These are phyloP conservation scores for Drosophila oshimai DNA, from an alignment of 1,140 invertebrate species.

Conservation along the genomic window DNA sequence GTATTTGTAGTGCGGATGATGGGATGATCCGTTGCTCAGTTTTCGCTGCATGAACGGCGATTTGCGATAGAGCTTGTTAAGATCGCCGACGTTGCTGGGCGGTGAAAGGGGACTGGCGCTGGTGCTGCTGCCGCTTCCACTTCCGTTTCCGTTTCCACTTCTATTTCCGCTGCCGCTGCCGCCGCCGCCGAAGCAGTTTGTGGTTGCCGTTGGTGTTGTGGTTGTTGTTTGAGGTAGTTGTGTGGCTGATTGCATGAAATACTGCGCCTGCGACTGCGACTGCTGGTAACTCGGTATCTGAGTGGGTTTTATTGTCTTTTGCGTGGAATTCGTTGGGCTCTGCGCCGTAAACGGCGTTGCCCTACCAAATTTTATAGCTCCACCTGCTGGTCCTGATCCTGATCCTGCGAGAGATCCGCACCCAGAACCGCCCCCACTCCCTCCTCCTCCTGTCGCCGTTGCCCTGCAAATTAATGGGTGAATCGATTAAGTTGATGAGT, in stretches of 20 bases:
- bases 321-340: conserved; percentile 33
- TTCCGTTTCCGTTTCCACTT: conserved; percentile 15
- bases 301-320: conserved; percentile 70
- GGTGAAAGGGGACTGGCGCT: conserved; percentile 33
- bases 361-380: conserved; percentile 36
- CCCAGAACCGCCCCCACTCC: background rate
- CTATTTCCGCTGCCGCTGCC: conserved; percentile 16
- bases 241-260: conserved; percentile 75
- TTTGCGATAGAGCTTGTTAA: conserved; percentile 72
- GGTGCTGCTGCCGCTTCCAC: conserved; percentile 12
- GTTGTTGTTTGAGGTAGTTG: conserved; percentile 77
- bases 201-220: conserved; percentile 26
- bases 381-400: conserved; percentile 5
- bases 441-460: conserved; percentile 13
- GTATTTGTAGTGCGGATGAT: conserved; percentile 46
- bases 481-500: background rate
- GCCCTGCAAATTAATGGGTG: conserved; percentile 33
- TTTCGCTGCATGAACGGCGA: conserved; percentile 81
- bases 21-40: conserved; percentile 64
- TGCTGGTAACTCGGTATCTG: conserved; percentile 80
- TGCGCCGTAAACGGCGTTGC: background rate
- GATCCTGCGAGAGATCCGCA: conserved; percentile 6
- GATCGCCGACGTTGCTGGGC: conserved; percentile 32
- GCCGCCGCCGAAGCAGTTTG: conserved; percentile 50
- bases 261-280: conserved; percentile 50